Base-by-base conservation (phyloP, 2,113 vertebrate species). In the Aspidoscelis tigris region DNA sequence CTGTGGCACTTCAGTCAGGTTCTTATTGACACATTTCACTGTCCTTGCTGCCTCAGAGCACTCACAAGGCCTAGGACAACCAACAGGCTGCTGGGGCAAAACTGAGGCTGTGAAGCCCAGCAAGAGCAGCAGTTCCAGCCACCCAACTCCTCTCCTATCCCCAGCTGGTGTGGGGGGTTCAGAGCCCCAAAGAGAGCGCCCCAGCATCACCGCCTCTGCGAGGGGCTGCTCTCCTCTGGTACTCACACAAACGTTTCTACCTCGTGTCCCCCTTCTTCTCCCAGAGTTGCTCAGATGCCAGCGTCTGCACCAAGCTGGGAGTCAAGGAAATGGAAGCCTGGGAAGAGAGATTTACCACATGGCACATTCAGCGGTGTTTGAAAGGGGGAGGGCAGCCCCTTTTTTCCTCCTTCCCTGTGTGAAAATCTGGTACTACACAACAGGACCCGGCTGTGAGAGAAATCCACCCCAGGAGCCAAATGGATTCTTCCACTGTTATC, bases 21-120 rank as follows among this genome's bases (percentile, higher is more conserved):
- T 94, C 88, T 94, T 91, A 89, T 96, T 97, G 84, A 96, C 95
- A 90, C 98, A 99, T 94, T 97, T 97, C 10, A 99, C 96, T 0
- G 94, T 96, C 89, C 85, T 92, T 84, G 93, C 92, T 14, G 91
- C 82, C 81, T 95, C 95, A 4, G 90, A 95, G 89, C 98, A 99
- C 84, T 94, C 86, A 81, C 98, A 99, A 4, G 76, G 80, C n/a
- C 89, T 76, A 11, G 97, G 98, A 86, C 98, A 99, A 43, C 12
- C 7, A 68, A 5, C 84, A 1, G 93, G 90, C 80, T 90, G 90
- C 78, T 95, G 93, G 7, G 94, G 88, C 76, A 73, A 92, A 77
- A 92, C 88, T 90, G 94, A 92, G 88, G 92, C 83, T 76, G 93
- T 84, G 65, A 95, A 86, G 68, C 92, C 76, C 84, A 91, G 53